Conservation (phyloP, 2,888 invertebrate genomes). For the Brachylomia viminalis region DNA sequence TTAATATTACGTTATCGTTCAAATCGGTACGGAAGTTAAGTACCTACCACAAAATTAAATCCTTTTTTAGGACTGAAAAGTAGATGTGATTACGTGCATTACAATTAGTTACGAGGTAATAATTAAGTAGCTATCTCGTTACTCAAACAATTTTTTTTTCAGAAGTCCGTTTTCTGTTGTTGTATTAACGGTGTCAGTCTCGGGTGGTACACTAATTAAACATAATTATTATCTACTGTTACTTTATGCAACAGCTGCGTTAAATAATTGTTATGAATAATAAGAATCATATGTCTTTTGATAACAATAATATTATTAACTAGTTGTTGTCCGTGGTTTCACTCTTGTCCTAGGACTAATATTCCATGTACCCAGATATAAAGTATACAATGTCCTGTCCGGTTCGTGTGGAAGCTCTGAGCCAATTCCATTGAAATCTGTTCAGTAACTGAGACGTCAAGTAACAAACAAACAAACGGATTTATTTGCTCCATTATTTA, state of each 20-base stretch:
- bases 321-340: neutral
- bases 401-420: neutral
- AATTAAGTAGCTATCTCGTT: conserved; percentile 18
- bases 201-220: conserved; percentile 30
- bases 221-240: conserved; percentile 52
- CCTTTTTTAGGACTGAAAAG: neutral
- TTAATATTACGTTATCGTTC: conserved; percentile 34
- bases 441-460: neutral
- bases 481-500: neutral
- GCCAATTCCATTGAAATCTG: neutral
- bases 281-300: conserved; percentile 21
- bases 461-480: neutral
- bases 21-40: conserved; percentile 29
- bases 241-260: conserved; percentile 48
- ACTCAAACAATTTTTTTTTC: conserved; percentile 6
- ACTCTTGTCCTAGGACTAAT: neutral
- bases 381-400: neutral
- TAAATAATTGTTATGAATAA: conserved; percentile 41
- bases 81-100: neutral
- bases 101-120: conserved; percentile 14
- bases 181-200: conserved; percentile 48
- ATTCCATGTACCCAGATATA: neutral
- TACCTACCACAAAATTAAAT: conserved; percentile 10
- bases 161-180: conserved; percentile 35
- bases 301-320: conserved; percentile 26